phyloP scores from a whole-genome alignment of 2,113 vertebrate species.

The Mobula hypostoma region DNA sequence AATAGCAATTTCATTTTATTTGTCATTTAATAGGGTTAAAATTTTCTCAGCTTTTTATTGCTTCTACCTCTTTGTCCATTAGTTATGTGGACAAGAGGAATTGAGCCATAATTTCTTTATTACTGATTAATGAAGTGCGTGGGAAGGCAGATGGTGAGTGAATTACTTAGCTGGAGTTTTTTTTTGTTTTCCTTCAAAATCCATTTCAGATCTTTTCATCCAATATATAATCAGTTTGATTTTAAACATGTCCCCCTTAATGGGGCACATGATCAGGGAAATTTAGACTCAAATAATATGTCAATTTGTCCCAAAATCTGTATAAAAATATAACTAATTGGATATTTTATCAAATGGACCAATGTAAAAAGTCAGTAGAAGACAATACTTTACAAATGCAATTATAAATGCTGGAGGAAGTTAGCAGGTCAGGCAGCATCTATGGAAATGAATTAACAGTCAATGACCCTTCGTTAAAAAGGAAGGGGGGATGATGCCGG shows the following conservation, averaged over 20 bases:
- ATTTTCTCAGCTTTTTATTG: not conserved
- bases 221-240: not conserved
- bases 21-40: not conserved
- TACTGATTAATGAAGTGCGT: not conserved
- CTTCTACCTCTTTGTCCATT: not conserved
- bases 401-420: too few relatives aligned
- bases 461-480: too few relatives aligned
- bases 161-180: not conserved
- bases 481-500: too few relatives aligned
- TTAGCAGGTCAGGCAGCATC: too few relatives aligned
- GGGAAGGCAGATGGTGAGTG: not conserved
- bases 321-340: not conserved
- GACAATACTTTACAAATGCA: not conserved
- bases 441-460: too few relatives aligned
- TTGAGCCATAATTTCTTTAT: not conserved
- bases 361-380: not conserved
- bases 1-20: not conserved
- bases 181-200: not conserved
- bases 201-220: not conserved
- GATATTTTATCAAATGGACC: not conserved
- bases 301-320: not conserved
- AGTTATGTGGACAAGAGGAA: not conserved
- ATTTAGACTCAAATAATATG: not conserved
- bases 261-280: not conserved
- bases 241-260: not conserved